Evolutionary conservation across 2,113 vertebrate genomes (phyloP).

Genomic region (Petroica traversi): DNA sequence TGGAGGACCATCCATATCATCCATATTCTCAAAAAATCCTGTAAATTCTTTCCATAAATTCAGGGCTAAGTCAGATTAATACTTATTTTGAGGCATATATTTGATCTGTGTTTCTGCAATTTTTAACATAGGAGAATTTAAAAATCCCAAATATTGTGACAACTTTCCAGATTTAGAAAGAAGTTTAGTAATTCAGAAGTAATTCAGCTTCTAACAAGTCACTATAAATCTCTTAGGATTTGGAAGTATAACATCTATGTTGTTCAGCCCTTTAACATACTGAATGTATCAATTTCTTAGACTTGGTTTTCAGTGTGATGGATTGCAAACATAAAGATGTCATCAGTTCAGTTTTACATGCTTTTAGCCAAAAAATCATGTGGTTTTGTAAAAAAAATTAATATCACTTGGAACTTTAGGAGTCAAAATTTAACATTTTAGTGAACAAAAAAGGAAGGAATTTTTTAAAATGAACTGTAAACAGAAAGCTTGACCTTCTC

Average conservation of each 20-base stretch:
- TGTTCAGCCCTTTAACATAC: background rate
- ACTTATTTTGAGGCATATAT: background rate
- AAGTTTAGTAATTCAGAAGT: background rate
- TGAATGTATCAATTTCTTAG: background rate
- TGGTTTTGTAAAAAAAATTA: background rate
- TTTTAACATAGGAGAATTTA: background rate
- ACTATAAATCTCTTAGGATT: background rate
- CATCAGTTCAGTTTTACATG: background rate
- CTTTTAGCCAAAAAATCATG: background rate
- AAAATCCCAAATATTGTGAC: constrained; percentile 30
- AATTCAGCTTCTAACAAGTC: background rate
- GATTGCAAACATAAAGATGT: background rate
- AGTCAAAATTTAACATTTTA: background rate
- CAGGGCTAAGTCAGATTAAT: background rate
- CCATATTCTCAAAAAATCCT: background rate
- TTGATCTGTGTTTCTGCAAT: background rate
- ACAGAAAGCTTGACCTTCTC: background rate
- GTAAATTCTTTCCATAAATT: background rate
- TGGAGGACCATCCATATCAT: background rate
- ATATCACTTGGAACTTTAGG: background rate
- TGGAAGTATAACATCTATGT: background rate
- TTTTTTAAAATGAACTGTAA: background rate
- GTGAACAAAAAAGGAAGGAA: background rate
- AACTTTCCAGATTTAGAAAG: background rate
- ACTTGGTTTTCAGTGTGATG: background rate